These are phyloP conservation scores for Asbolus verrucosus DNA, from an alignment of 1,140 invertebrate species.

Conservation along the genomic window DNA sequence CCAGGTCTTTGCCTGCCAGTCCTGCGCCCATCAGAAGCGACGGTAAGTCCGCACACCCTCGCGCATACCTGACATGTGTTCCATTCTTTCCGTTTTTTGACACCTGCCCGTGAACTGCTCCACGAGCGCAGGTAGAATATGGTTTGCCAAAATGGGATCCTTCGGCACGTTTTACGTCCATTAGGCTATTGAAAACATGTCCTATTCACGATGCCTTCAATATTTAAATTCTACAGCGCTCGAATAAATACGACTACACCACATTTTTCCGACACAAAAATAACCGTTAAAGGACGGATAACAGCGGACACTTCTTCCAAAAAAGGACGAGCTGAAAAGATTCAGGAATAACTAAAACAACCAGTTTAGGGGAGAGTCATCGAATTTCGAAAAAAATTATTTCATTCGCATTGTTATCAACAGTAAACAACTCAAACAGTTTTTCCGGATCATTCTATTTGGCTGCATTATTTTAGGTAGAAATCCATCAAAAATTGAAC, in stretches of 20 bases:
- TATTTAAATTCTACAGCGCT: constrained; percentile 12
- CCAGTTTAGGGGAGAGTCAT: no score
- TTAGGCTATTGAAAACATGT: constrained; percentile 25
- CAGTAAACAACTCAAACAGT: no score
- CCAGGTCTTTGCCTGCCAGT: constrained; percentile 60
- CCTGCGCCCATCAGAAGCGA: constrained; percentile 56
- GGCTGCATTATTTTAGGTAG: no score
- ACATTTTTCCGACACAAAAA: neutral
- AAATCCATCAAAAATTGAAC: no score
- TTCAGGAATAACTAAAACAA: no score
- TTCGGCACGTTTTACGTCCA: constrained; percentile 25
- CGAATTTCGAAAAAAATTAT: no score
- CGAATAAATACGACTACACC: neutral
- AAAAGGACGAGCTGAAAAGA: no score
- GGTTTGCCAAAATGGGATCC: constrained; percentile 21
- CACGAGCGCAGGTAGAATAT: constrained; percentile 29
- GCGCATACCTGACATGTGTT: constrained; percentile 33
- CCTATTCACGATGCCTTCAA: constrained; percentile 11
- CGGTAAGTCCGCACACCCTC: constrained; percentile 57
- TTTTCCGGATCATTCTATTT: no score
- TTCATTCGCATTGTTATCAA: no score
- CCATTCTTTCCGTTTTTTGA: constrained; percentile 30
- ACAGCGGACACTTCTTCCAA: no score
- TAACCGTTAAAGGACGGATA: no score
- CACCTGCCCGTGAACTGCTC: constrained; percentile 10